Evolutionary conservation across 53 echinoderm and acorn worm genomes (phyloP).

Genomic region (Glandiceps talaboti): DNA sequence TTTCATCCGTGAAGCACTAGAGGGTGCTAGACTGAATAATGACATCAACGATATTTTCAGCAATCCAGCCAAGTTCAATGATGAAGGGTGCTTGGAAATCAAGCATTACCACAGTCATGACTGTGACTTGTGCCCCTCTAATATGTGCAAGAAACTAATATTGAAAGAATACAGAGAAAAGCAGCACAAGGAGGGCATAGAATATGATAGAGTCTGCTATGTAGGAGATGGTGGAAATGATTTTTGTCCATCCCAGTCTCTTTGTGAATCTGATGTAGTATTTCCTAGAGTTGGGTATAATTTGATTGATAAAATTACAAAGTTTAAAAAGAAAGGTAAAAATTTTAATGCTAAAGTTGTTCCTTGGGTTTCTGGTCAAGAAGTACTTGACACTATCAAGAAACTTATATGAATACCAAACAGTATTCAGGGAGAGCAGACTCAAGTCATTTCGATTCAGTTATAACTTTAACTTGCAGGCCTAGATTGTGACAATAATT

Average conservation of each 20-base stretch:
- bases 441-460: no score
- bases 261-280: slow-evolving; percentile 45
- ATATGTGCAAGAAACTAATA: slow-evolving; percentile 70
- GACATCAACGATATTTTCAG: slow-evolving; percentile 42
- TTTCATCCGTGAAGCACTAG: slow-evolving; percentile 55
- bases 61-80: slow-evolving; percentile 72
- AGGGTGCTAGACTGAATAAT: slow-evolving; percentile 11
- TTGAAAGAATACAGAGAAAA: slow-evolving; percentile 28
- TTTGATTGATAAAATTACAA: slow-evolving; percentile 36
- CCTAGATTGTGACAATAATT: no score
- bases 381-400: slow-evolving; percentile 25
- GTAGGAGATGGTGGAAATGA: slow-evolving; percentile 89
- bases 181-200: slow-evolving; percentile 18
- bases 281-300: slow-evolving; percentile 78
- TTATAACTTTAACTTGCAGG: no score
- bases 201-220: slow-evolving; percentile 50
- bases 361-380: slow-evolving; percentile 55
- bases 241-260: slow-evolving; percentile 54
- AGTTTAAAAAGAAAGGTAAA: slow-evolving; percentile 4
- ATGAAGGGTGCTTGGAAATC: slow-evolving; percentile 38
- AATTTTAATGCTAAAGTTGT: slow-evolving; percentile 31
- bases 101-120: slow-evolving; percentile 55
- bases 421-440: no score
- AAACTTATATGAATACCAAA: no score
- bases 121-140: slow-evolving; percentile 55